Percentiles rank a stretch among this genome's conserved stretches.
These are phyloP conservation scores for Entomobrya multifasciata DNA, from an alignment of 2,888 invertebrate species.

Conservation along the genomic window DNA sequence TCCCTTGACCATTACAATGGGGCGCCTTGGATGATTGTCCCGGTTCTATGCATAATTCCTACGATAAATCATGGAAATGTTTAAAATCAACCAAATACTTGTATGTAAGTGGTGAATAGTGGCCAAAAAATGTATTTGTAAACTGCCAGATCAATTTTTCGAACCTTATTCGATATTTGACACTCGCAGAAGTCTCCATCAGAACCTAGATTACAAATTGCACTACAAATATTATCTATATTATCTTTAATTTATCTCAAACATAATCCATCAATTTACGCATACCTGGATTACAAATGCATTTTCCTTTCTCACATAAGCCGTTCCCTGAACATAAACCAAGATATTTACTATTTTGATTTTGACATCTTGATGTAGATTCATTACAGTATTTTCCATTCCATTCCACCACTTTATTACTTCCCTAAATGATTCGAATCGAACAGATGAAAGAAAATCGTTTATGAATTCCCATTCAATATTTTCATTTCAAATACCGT, in stretches of 20 bases:
- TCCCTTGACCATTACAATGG: constrained; percentile 62
- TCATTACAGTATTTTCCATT: constrained; percentile 69
- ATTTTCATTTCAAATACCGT: background rate
- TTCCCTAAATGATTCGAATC: background rate
- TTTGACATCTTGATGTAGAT: constrained; percentile 24
- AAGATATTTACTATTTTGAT: background rate
- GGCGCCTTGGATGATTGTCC: constrained; percentile 23
- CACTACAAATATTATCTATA: too few species aligned
- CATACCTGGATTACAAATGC: constrained; percentile 20
- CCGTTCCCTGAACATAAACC: constrained; percentile 53
- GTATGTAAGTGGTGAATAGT: background rate
- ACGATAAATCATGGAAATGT: background rate
- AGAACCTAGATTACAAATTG: background rate
- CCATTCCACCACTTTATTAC: background rate
- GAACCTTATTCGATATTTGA: constrained; percentile 39
- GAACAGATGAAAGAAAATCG: background rate
- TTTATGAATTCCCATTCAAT: too few species aligned
- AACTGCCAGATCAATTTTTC: too few species aligned
- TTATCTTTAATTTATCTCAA: too few species aligned
- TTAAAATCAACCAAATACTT: background rate
- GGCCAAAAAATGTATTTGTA: background rate
- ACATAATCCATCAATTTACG: background rate
- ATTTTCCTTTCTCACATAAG: constrained; percentile 53
- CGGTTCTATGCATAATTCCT: constrained; percentile 64
- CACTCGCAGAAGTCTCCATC: constrained; percentile 72